A percentile compares a stretch with the other conserved stretches of the same genome.
Evolutionary conservation across 2,113 vertebrate genomes (phyloP).

Genomic region (Gadus chalcogrammus): DNA sequence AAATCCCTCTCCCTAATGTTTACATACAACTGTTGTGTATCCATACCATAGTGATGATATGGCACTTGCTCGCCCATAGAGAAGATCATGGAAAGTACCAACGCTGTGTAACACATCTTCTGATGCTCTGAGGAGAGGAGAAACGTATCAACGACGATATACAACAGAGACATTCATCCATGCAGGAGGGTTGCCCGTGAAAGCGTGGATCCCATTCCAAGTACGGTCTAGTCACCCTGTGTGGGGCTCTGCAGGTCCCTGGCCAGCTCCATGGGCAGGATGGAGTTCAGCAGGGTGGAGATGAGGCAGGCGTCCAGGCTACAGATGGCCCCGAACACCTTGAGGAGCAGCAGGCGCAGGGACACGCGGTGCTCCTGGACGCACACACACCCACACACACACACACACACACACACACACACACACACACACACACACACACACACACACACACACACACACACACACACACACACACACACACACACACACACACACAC

Average conservation of each 20-base stretch:
- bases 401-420: too few species aligned
- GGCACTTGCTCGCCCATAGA: conserved; percentile 96
- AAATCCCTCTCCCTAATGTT: too few species aligned
- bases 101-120: conserved; percentile 94
- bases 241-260: conserved; percentile 92
- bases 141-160: neutral
- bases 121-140: conserved; percentile 83
- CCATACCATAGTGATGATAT: conserved; percentile 93
- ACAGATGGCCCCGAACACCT: conserved; percentile 98
- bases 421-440: too few species aligned
- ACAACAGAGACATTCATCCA: too few species aligned
- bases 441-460: too few species aligned
- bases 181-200: neutral
- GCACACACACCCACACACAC: conserved; percentile 5
- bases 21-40: too few species aligned
- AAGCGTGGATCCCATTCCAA: neutral
- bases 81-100: conserved; percentile 96
- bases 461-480: too few species aligned
- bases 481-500: too few species aligned
- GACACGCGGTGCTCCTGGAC: conserved; percentile 88
- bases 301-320: conserved; percentile 87
- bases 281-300: conserved; percentile 90
- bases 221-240: conserved; percentile 72
- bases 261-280: conserved; percentile 95
- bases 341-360: conserved; percentile 86